Base-by-base conservation (phyloP, 2,888 invertebrate genomes). In the Pandemis cinnamomeana region DNA sequence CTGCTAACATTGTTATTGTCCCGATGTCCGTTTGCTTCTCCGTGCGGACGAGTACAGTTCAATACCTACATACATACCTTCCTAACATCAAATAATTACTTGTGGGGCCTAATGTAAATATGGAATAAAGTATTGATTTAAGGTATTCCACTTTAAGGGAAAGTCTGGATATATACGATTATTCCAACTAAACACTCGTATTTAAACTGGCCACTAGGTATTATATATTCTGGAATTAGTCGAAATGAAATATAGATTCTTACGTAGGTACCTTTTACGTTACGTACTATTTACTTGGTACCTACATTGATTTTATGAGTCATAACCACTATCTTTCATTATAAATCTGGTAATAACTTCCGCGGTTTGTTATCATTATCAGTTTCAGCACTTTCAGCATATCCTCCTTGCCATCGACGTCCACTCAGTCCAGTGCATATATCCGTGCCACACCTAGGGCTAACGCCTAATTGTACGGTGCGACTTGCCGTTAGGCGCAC, bases 71-170 rank as follows among this genome's bases (percentile, higher is more conserved):
- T 51, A 58, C 58, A 10, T 58, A 55, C 67, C 20, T 67, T 51
- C 27, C 41, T 62, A 15, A 27, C 72, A 67, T 58, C 44, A 44
- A 44, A 42, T 55, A 55, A 62, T 62, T 62, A 72, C 67, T 63
- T n/a, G 55, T 41, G 46, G 68, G 72, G 72, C 72, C 72, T 72
- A 72, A 68, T 63, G 55, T 63, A 72, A 46, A 53, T 53, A 51
- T 72, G 53, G 11, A 11, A 36, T 63, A 41, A 41, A 61, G 41
- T 41, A 27, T 11, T 46, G 2, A 46, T 11, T 41, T 7, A 46
- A 15, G 13, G 48, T 41, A 48, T 20, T 51, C 42, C 61, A 44
- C 51, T 48, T 11, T 67, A 44, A 67, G 7, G 36, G 61, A 60
- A 13, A 71, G 11, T 4, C 27, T 41, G 7, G n/a, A 41, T 10